Evolutionary conservation across 2,113 vertebrate species (phyloP).

Genomic region (Actenoides hombroni): DNA sequence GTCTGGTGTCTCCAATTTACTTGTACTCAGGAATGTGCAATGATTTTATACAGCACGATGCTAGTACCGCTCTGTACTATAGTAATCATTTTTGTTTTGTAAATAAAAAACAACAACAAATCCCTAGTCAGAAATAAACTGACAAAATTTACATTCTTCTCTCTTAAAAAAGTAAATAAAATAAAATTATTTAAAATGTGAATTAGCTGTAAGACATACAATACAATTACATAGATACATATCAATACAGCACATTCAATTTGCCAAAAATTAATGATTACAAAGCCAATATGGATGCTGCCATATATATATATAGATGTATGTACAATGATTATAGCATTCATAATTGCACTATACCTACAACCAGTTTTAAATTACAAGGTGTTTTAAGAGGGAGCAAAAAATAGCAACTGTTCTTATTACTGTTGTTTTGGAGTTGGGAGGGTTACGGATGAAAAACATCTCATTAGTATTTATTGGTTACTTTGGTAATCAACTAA

Average conservation of each 20-base stretch:
- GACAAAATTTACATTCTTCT: conserved; percentile 88
- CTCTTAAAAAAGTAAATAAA: conserved; percentile 88
- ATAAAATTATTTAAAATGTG: conserved; percentile 90
- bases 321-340: conserved; percentile 93
- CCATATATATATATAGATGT: conserved; percentile 82
- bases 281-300: conserved; percentile 91
- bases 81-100: conserved; percentile 73
- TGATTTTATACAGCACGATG: conserved; percentile 77
- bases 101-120: conserved; percentile 81
- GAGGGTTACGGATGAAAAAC: conserved; percentile 57
- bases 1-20: conserved; percentile 66
- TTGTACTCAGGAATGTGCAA: conserved; percentile 77
- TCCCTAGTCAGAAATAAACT: conserved; percentile 85
- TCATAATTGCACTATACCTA: conserved; percentile 92
- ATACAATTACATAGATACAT: conserved; percentile 96
- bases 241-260: conserved; percentile 95
- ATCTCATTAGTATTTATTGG: conserved; percentile 66
- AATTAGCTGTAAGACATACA: conserved; percentile 91
- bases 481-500: conserved; percentile 76
- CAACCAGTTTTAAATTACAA: conserved; percentile 85
- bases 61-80: conserved; percentile 79
- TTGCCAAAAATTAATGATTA: conserved; percentile 92
- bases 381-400: conserved; percentile 77
- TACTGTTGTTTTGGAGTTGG: conserved; percentile 35
- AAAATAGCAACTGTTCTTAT: conserved; percentile 52